phyloP scores from a whole-genome alignment of 2,113 vertebrate genomes.

The Sorex fumeus region DNA sequence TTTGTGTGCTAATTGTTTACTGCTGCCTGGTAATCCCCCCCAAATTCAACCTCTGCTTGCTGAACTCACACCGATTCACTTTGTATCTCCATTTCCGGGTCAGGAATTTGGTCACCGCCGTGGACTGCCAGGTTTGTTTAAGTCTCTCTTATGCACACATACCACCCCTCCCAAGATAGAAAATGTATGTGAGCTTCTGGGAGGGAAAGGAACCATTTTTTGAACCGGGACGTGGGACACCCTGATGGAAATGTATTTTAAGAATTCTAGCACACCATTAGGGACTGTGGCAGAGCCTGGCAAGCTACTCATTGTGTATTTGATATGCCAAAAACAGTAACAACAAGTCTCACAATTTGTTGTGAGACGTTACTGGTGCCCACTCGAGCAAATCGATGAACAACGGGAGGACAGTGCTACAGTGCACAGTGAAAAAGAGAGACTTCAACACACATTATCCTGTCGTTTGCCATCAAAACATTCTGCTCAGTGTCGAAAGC shows the following conservation, averaged over 20 bases:
- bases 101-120: not conserved
- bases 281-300: no score
- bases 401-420: no score
- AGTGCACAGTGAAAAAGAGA: no score
- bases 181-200: not conserved
- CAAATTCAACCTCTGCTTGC: not conserved
- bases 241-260: conserved; percentile 1
- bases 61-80: not conserved
- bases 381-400: no score
- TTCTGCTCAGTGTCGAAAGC: no score
- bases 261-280: not conserved
- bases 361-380: no score
- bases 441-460: no score
- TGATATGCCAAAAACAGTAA: no score
- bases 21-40: not conserved
- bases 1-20: not conserved
- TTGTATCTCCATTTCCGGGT: not conserved
- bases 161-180: not conserved
- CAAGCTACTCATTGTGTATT: no score
- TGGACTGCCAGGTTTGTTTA: not conserved
- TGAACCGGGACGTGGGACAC: conserved; percentile 16
- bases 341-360: no score
- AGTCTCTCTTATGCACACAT: not conserved
- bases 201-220: not conserved
- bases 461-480: no score